These are phyloP conservation scores for Microhierax caerulescens DNA, from an alignment of 2,797 vertebrate genomes.

Conservation along the genomic window DNA sequence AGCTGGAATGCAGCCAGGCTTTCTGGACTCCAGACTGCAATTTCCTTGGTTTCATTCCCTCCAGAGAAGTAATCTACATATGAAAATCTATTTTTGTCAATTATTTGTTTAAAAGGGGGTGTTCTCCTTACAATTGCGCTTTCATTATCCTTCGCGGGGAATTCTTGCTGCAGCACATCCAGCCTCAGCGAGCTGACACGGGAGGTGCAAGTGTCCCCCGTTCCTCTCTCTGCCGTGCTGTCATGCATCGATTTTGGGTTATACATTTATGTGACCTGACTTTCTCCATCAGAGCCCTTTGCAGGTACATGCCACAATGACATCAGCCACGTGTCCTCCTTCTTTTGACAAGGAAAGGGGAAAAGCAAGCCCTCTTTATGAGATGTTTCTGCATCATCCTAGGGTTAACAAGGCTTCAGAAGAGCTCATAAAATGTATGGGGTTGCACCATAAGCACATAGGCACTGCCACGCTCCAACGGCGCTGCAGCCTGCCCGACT, in stretches of 20 bases:
- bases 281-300: not conserved
- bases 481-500: not conserved
- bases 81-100: slow-evolving; percentile 52
- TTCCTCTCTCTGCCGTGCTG: not conserved
- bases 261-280: fast-evolving
- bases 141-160: not conserved
- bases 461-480: not conserved
- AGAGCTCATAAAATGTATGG: not conserved
- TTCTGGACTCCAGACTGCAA: slow-evolving; percentile 4
- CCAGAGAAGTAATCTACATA: not conserved
- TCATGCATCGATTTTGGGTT: fast-evolving
- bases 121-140: not conserved
- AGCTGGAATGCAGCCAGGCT: slow-evolving; percentile 22
- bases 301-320: not conserved
- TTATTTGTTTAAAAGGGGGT: not conserved
- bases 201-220: not conserved
- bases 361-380: not conserved
- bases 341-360: not conserved
- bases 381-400: not conserved
- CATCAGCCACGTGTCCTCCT: not conserved
- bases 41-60: slow-evolving; percentile 6
- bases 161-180: not conserved
- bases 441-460: not conserved
- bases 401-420: not conserved
- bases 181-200: not conserved